Evolutionary conservation across 2,797 vertebrate genomes (phyloP), one percentile per base, ranked within the genome.

Genomic region (Heteromormyrus szaboi): DNA sequence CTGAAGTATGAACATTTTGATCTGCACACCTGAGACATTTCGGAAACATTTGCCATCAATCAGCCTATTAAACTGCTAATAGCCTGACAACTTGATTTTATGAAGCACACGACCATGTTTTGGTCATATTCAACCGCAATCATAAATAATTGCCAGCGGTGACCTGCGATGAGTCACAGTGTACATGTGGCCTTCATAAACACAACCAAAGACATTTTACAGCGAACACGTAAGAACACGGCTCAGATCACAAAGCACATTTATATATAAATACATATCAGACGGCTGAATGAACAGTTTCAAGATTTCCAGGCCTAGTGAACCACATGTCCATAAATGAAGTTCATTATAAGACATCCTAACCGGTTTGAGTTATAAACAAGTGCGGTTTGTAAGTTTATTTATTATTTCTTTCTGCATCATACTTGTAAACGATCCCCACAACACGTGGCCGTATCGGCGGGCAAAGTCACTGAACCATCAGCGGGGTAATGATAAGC

Each of bases 71-170:
- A 86, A 56, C 85, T 25, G 48, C 83, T 85, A 85, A 85, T 85
- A 85, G 83, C 83, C 44, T 29, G 44, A 85, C 83, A 85, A 53
- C 50, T 85, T 11, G 48, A 85, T 85, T 85, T 85, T 85, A 85
- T 50, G 50, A 85, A 85, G 50, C 83, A 53, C 37, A 44, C 37
- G 9, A 50, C n/a, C 50, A 51, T 53, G 46, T 53, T 85, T 51
- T 50, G 48, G 46, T 51, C 83, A 51, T 85, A 85, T 85, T 85
- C 50, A 51, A 85, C 83, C 83, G 4, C 83, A 85, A 46, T 29
- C 48, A 0, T 29, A 53, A 51, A 85, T 85, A 85, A 25, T 46
- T 85, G 83, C 46, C 83, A 29, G 48, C 12, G 83, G 83, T 50
- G 83, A 85, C 72, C 72, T 79, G 72, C 11, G 37, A 79, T 79